Percentiles rank a stretch among this genome's conserved stretches.
Conservation (phyloP, 2,888 invertebrate genomes). For the Synergus itoensis region DNA sequence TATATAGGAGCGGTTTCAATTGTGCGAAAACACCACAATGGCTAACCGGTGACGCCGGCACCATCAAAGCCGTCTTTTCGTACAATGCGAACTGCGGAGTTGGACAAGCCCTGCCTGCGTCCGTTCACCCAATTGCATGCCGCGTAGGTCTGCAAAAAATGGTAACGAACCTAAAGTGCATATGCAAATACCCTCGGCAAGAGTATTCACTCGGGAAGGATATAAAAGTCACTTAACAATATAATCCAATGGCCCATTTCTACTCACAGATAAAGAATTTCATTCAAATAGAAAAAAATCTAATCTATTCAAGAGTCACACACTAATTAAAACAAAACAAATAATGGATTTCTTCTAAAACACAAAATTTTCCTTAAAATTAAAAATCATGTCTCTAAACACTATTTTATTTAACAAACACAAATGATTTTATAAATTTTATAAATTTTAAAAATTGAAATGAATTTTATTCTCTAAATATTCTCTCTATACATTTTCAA, state of each 20-base stretch:
- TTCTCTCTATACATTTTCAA: background rate
- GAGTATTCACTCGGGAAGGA: conserved; percentile 45
- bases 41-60: conserved; percentile 53
- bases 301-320: no score
- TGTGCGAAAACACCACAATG: conserved; percentile 55
- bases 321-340: no score
- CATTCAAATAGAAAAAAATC: background rate
- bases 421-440: background rate
- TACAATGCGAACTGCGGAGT: conserved; percentile 51
- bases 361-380: no score
- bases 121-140: conserved; percentile 48
- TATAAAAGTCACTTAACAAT: conserved; percentile 30
- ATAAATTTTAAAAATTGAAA: background rate
- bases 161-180: conserved; percentile 43
- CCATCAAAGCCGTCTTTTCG: conserved; percentile 54
- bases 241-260: conserved; percentile 15
- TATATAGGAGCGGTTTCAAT: conserved; percentile 50
- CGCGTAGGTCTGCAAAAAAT: conserved; percentile 45
- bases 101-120: conserved; percentile 51
- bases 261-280: background rate
- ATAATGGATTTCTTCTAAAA: no score
- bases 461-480: background rate
- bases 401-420: background rate
- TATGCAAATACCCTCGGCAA: conserved; percentile 10
- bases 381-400: background rate